Evolutionary conservation across 2,113 vertebrate species (phyloP), one percentile per base, ranked within the genome.

Genomic region (Macaca nemestrina): DNA sequence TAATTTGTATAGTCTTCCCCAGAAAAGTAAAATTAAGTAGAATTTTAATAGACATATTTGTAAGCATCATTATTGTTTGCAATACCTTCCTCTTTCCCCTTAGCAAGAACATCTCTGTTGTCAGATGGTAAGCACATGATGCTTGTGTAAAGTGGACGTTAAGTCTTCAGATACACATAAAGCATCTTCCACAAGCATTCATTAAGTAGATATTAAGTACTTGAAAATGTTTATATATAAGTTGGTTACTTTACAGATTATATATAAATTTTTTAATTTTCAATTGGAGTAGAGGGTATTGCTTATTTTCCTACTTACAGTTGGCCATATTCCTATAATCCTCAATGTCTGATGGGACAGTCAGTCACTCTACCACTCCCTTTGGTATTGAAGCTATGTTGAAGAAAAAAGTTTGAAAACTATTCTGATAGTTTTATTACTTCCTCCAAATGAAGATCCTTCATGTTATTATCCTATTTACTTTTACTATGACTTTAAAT

Each of bases 71-170:
- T 0, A 1, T 57, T 81, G 35, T 52, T 68, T 81, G n/a, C 17
- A 18, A 30, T 61, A 23, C 1, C 20, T 67, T 57, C 1, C 2
- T 2, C 16, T 32, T 57, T 64, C 43, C 9, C 7, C 20, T 6
- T 43, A 83, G 12, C 30, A 59, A 14, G 83, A 4, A 25, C 8
- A 57, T 48, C 13, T 2, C 1, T 45, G 0, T 5, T 55, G 8
- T 38, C 6, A 0, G 16, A 25, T 9, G 2, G 9, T 32, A 25
- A 90, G 10, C 8, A 2, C 0, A 2, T 8, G 5, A 1, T 68
- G 3, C 12, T 88, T 23, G 59, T 89, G 35, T 17, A 8, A 61
- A 40, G 11, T 57, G 8, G 22, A 38, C 55, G 5, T 2, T 61
- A 50, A 14, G 45, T 30, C 11, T 68, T 84, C 59, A 5, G 38